phyloP scores from a whole-genome alignment of 2,888 invertebrate species.

The Ormyrus labotus region DNA sequence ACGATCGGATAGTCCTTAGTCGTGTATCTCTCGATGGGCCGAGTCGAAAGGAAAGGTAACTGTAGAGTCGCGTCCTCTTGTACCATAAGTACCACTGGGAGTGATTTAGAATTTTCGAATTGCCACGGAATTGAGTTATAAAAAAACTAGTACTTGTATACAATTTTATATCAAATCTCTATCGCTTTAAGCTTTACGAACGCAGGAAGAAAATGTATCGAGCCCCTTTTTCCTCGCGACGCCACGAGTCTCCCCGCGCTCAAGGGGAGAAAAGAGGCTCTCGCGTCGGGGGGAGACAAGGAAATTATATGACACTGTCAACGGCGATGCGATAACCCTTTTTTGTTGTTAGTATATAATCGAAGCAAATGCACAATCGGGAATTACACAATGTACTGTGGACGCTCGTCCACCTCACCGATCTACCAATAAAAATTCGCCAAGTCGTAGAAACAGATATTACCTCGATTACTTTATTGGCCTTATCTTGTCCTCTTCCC shows the following conservation, averaged over 20 bases:
- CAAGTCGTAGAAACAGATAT: conserved; percentile 66
- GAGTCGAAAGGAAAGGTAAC: conserved; percentile 36
- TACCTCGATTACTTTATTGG: conserved; percentile 40
- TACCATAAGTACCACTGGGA: conserved; percentile 71
- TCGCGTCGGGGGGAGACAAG: conserved; percentile 11
- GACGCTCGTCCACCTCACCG: conserved; percentile 63
- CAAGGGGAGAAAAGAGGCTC: too few species aligned
- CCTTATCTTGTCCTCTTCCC: conserved; percentile 35
- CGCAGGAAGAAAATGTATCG: conserved; percentile 50
- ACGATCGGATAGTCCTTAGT: conserved; percentile 56
- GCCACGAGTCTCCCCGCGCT: too few species aligned
- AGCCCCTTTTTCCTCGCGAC: too few species aligned
- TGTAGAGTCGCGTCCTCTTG: conserved; percentile 65
- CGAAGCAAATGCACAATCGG: conserved; percentile 57
- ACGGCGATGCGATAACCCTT: conserved; percentile 29
- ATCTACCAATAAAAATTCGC: conserved; percentile 71
- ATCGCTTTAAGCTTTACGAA: conserved; percentile 66
- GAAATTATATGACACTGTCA: conserved; percentile 25
- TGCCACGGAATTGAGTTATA: conserved; percentile 15
- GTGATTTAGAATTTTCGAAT: conserved; percentile 55
- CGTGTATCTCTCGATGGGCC: conserved; percentile 52
- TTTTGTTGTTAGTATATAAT: conserved; percentile 34
- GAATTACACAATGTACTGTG: conserved; percentile 71
- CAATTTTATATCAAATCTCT: conserved; percentile 56
- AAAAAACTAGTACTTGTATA: conserved; percentile 42